Conservation (phyloP, 2,113 vertebrate species). For the Numida meleagris region DNA sequence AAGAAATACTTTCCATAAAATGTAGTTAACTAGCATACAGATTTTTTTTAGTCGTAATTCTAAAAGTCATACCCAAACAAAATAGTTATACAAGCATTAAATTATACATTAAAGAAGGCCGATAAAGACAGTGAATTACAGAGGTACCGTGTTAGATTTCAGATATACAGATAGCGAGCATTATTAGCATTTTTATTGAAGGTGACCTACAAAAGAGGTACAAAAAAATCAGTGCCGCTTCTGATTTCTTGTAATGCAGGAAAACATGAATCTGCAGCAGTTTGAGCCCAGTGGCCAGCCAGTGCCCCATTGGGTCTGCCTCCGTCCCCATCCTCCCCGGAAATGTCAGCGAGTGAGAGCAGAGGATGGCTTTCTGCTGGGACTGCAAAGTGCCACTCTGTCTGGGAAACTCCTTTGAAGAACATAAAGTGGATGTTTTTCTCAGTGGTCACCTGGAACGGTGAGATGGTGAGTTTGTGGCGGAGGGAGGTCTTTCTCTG, state of each 20-base stretch:
- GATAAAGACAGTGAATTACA: constrained; percentile 54
- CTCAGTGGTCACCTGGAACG: neutral
- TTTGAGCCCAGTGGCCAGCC: neutral
- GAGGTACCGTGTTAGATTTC: constrained; percentile 19
- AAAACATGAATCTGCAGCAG: neutral
- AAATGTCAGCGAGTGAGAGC: neutral
- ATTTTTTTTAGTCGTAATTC: constrained; percentile 31
- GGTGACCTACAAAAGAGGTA: constrained; percentile 47
- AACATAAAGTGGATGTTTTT: neutral
- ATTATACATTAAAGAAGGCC: constrained; percentile 60
- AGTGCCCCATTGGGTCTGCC: neutral
- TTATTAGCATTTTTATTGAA: constrained; percentile 63
- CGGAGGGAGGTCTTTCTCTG: accelerated
- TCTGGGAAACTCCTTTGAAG: neutral
- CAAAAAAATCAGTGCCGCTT: constrained; percentile 35
- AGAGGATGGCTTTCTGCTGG: neutral
- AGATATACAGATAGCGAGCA: constrained; percentile 40
- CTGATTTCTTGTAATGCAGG: neutral
- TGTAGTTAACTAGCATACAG: constrained; percentile 35
- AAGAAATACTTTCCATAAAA: constrained; percentile 62
- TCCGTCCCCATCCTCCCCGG: neutral
- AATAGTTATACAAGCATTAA: constrained; percentile 60
- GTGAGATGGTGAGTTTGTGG: neutral
- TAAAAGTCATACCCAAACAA: constrained; percentile 60
- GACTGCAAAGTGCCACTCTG: neutral